Evolutionary conservation across 1,140 invertebrate species (phyloP).

Genomic region (Colletes gigas): DNA sequence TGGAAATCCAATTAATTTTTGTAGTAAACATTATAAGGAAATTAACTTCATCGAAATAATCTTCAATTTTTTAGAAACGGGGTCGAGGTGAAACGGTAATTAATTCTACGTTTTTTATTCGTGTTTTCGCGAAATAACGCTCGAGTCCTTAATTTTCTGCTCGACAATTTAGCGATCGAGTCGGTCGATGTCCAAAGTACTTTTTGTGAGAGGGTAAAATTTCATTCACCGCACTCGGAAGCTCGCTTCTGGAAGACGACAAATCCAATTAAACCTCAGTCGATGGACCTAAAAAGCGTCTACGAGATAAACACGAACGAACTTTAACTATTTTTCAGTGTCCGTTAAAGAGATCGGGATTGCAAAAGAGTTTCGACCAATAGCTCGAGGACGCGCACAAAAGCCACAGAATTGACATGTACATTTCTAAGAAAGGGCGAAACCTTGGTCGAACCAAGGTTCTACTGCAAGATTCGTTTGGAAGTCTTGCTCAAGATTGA

Average conservation of each 20-base stretch:
- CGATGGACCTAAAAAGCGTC: conserved; percentile 5
- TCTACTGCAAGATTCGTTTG: too few relatives aligned
- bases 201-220: conserved; percentile 27
- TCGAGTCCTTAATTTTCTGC: conserved; percentile 19
- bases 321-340: conserved; percentile 24
- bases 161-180: not conserved
- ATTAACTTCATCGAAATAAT: too few relatives aligned
- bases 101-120: too few relatives aligned
- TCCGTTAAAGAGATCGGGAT: conserved; percentile 1
- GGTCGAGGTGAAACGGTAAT: too few relatives aligned
- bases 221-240: not conserved
- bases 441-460: too few relatives aligned
- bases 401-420: not conserved
- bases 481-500: too few relatives aligned
- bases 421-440: too few relatives aligned
- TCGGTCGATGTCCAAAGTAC: conserved; percentile 23
- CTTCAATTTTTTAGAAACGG: too few relatives aligned
- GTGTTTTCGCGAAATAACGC: not conserved
- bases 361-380: not conserved
- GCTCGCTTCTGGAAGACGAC: not conserved
- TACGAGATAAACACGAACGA: not conserved
- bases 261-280: conserved; percentile 37
- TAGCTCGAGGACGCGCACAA: too few relatives aligned
- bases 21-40: too few relatives aligned
- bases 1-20: too few relatives aligned